Conservation (phyloP, 2,888 invertebrate genomes). For the Hypena proboscidalis region DNA sequence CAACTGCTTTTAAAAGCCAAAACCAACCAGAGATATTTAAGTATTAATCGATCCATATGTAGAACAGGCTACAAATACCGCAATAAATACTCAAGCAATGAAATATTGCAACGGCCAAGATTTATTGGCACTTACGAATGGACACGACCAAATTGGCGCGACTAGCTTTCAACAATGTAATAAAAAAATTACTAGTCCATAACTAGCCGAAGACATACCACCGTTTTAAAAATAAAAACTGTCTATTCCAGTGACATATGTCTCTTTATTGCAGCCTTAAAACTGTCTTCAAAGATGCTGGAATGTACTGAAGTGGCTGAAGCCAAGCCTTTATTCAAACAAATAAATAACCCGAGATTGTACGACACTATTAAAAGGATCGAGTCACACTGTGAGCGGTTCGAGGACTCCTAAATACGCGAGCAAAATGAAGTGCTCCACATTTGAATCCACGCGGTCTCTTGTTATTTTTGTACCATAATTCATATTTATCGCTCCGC, state of each 20-base stretch:
- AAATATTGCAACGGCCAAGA: too few species aligned
- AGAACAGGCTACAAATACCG: too few species aligned
- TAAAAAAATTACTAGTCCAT: too few species aligned
- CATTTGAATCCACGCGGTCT: neutral
- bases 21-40: too few species aligned
- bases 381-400: slow-evolving; percentile 6
- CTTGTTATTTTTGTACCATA: neutral
- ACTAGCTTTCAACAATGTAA: too few species aligned
- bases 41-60: too few species aligned
- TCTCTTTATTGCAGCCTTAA: slow-evolving; percentile 2
- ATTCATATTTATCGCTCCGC: neutral
- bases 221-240: slow-evolving; percentile 1
- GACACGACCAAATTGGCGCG: too few species aligned
- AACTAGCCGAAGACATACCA: neutral
- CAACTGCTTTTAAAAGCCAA: too few species aligned
- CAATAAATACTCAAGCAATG: too few species aligned
- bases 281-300: neutral
- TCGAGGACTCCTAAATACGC: too few species aligned
- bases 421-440: neutral
- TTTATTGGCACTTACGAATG: too few species aligned
- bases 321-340: slow-evolving; percentile 28
- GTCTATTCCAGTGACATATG: neutral
- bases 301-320: slow-evolving; percentile 12
- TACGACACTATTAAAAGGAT: slow-evolving; percentile 13
- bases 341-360: slow-evolving; percentile 34